These are phyloP conservation scores for Myoxocephalus aenaeus DNA, from an alignment of 2,797 vertebrate genomes.

Conservation along the genomic window DNA sequence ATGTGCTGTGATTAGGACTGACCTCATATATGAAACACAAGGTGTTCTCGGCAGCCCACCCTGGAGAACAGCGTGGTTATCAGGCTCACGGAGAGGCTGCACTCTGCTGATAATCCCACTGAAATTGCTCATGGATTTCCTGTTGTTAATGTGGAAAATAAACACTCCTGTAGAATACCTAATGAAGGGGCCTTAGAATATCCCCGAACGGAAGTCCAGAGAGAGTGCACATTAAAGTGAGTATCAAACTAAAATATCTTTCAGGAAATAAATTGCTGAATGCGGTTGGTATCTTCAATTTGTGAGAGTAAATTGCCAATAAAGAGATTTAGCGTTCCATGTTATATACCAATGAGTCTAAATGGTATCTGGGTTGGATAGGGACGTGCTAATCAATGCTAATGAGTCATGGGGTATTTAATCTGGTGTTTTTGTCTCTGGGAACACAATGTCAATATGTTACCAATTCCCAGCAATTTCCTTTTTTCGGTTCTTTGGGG, in stretches of 20 bases:
- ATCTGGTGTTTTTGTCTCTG: conserved; percentile 5
- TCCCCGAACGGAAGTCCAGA: conserved; percentile 10
- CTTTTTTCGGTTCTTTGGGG: not conserved
- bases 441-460: conserved; percentile 8
- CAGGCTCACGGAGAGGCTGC: conserved; percentile 62
- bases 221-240: not conserved
- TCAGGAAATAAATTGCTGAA: not conserved
- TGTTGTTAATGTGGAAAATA: conserved; percentile 73
- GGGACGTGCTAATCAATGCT: conserved; percentile 11
- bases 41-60: conserved; percentile 30
- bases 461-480: not conserved
- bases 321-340: not conserved
- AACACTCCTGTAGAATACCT: conserved; percentile 62
- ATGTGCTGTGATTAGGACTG: conserved; percentile 30
- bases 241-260: conserved; percentile 29
- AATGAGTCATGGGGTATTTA: conserved; percentile 7
- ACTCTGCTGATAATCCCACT: conserved; percentile 75
- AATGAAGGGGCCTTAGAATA: conserved; percentile 47
- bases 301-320: not conserved
- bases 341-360: not conserved
- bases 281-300: conserved; percentile 10
- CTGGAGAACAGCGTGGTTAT: conserved; percentile 59
- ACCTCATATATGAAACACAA: conserved; percentile 34
- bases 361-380: not conserved
- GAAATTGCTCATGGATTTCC: conserved; percentile 81